Conservation (phyloP, 1,140 invertebrate genomes). For the Zaprionus nigranus region DNA sequence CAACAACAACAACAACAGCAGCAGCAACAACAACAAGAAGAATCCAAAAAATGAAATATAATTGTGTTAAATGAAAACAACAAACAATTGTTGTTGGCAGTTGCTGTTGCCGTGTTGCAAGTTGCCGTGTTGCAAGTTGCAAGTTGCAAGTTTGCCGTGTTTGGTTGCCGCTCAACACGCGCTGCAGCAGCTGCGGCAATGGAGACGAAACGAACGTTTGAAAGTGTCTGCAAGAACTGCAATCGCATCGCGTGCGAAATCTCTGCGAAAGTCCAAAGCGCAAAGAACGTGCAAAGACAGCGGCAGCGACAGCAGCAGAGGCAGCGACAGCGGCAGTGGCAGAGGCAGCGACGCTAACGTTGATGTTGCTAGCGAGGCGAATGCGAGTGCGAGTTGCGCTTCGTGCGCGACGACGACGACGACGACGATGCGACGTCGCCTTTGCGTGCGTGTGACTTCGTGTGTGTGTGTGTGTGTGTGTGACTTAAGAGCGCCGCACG, state of each 20-base stretch:
- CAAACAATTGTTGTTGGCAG: slow-evolving; percentile 25
- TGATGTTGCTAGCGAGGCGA: slow-evolving; percentile 28
- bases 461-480: slow-evolving; percentile 33
- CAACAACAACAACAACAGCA: slow-evolving; percentile 34
- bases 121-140: slow-evolving; percentile 35
- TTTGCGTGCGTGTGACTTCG: slow-evolving; percentile 43
- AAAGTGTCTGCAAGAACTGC: slow-evolving; percentile 84
- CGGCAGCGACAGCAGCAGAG: slow-evolving; percentile 15
- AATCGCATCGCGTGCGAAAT: slow-evolving; percentile 84
- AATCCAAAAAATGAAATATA: not conserved
- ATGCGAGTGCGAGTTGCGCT: slow-evolving; percentile 55
- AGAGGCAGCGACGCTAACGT: not conserved
- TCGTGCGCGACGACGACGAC: slow-evolving; percentile 44
- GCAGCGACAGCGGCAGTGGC: slow-evolving; percentile 28
- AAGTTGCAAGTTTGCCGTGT: slow-evolving; percentile 19
- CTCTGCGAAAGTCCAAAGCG: slow-evolving; percentile 84
- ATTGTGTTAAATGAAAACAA: not conserved
- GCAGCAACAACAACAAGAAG: not conserved
- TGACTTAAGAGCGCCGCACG: slow-evolving; percentile 72
- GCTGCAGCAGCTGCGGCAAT: slow-evolving; percentile 41
- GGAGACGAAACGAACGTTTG: slow-evolving; percentile 82
- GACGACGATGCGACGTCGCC: slow-evolving; percentile 42
- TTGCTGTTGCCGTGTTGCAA: slow-evolving; percentile 29
- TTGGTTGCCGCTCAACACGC: slow-evolving; percentile 38
- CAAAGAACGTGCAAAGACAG: slow-evolving; percentile 65